Conservation (phyloP, 2,113 vertebrate species). For the Perca schrenkii region DNA sequence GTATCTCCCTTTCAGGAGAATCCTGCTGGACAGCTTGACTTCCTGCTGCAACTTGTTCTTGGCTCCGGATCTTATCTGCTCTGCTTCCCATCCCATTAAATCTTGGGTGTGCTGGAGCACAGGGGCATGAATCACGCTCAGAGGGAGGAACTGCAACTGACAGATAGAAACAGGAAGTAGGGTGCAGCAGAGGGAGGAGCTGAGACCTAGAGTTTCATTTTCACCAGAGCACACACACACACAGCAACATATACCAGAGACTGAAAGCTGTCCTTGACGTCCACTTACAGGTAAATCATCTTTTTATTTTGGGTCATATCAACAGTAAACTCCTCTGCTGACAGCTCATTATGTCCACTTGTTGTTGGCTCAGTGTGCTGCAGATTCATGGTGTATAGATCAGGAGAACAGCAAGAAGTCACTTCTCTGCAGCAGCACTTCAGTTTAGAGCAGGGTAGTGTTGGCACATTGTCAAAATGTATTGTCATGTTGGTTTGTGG, state of each 20-base stretch:
- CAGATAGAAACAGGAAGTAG: too few relatives aligned
- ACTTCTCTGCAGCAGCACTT: background rate
- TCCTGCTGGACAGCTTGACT: too few relatives aligned
- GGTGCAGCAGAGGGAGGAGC: background rate
- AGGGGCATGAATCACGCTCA: too few relatives aligned
- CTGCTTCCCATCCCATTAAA: too few relatives aligned
- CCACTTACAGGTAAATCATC: constrained; percentile 25
- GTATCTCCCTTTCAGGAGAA: too few relatives aligned
- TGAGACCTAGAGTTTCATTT: constrained; percentile 1
- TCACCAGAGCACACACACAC: background rate
- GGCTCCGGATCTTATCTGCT: too few relatives aligned
- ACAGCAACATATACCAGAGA: background rate
- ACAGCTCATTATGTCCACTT: background rate
- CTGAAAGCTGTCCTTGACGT: background rate
- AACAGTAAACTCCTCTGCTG: background rate
- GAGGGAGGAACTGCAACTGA: too few relatives aligned
- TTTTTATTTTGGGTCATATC: background rate
- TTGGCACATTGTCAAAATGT: too few relatives aligned
- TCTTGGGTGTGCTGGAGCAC: too few relatives aligned
- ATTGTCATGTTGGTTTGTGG: background rate
- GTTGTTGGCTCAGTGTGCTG: background rate
- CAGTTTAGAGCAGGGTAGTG: too few relatives aligned
- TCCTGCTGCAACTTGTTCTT: too few relatives aligned
- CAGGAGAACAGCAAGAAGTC: too few relatives aligned
- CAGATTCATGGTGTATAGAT: background rate